Evolutionary conservation across 1,140 invertebrate species (phyloP), one percentile per base, ranked within the genome.

Genomic region (Aphelinus certus): DNA sequence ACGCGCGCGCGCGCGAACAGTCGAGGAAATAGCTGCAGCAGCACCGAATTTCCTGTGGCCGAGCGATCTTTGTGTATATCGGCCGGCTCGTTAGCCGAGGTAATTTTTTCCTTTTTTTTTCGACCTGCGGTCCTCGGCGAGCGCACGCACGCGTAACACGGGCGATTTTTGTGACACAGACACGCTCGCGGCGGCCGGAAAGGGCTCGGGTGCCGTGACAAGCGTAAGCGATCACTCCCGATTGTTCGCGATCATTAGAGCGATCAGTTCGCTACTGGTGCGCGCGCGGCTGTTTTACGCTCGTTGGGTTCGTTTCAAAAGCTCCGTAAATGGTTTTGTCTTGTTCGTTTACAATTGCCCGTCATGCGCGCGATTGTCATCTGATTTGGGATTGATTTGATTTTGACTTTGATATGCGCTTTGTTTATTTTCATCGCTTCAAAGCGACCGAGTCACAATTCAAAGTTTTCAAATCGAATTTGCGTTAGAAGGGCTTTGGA

Each of bases 51-150:
- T 64, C 60, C 45, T 26, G 26, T 26, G 26, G 26, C 60, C 66
- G 60, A 70, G 67, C 62, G 73, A 75, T 75, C 67, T 75, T 75
- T 75, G 71, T 75, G 61, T 71, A 75, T 26, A 26, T 26, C 26
- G 26, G 26, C 26, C 26, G 71, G 66, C 67, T 75, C 73, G 73
- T 75, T 75, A 75, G 66, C 62, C 73, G 68, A 71, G 67, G 68
- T 75, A 67, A 61, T 53, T 61, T 71, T 57, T 66, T 43, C 48
- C n/a, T 42, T 26, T 26, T 26, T 26, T 63, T 10, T 48, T 43
- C 45, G 9, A 42, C 42, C n/a, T 9, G 45, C 45, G 6, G 45
- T 45, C 60, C 4, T 45, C 46, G 6, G 43, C n/a, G 57, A 6
- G 26, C 45, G 45, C 49, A 7, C 45, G 10, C 10, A 47, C 9